A percentile compares a stretch with the other conserved stretches of the same genome.
Conservation (phyloP, 2,888 invertebrate species). For the Lepetodrilus schrolli region DNA sequence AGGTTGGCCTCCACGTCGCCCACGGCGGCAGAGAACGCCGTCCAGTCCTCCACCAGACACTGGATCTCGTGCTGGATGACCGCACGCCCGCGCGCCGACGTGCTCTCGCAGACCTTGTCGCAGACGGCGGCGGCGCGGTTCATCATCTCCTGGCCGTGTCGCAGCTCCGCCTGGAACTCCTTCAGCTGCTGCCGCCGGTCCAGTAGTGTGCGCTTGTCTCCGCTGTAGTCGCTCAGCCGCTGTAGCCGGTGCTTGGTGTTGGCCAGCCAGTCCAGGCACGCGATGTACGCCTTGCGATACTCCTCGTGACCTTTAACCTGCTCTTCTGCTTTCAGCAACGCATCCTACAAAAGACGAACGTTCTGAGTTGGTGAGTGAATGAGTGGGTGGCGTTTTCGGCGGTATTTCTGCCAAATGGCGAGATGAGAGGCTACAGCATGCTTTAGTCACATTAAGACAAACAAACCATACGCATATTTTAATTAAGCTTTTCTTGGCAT, state of each 20-base stretch:
- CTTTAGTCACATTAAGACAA: no score
- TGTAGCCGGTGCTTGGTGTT: constrained; percentile 91
- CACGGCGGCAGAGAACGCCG: constrained; percentile 71
- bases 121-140: constrained; percentile 82
- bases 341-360: constrained; percentile 77
- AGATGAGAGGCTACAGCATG: no score
- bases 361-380: no score
- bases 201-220: constrained; percentile 88
- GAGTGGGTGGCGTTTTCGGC: no score
- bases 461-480: no score
- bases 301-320: constrained; percentile 87
- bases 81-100: constrained; percentile 75
- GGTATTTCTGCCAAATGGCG: no score
- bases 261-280: constrained; percentile 82
- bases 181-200: constrained; percentile 79
- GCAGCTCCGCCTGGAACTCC: constrained; percentile 80
- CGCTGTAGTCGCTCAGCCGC: constrained; percentile 87
- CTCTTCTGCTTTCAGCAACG: constrained; percentile 84
- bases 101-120: constrained; percentile 78
- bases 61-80: constrained; percentile 68
- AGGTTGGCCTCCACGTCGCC: constrained; percentile 85
- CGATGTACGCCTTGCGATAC: constrained; percentile 67
- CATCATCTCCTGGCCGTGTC: constrained; percentile 78
- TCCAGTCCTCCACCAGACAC: constrained; percentile 69
- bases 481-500: no score